Conservation (phyloP, 2,888 invertebrate genomes). For the Athripsodes cinereus region DNA sequence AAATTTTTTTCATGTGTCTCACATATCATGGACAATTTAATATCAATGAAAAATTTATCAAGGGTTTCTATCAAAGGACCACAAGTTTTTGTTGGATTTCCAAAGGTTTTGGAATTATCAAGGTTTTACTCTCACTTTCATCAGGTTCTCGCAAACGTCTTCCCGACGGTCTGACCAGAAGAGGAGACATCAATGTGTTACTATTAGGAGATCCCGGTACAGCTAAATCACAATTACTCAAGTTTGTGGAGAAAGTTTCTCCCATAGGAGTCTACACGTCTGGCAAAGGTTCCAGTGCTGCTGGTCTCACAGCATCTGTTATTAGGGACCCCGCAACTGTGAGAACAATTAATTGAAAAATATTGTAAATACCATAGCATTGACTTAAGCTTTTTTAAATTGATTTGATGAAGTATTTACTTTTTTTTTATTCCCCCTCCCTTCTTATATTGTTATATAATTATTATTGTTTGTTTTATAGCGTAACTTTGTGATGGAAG, state of each 20-base stretch:
- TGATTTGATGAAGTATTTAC: slow-evolving; percentile 9
- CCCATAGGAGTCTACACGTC: slow-evolving; percentile 97
- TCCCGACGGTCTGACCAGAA: slow-evolving; percentile 90
- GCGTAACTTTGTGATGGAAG: slow-evolving; percentile 96
- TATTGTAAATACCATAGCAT: no score
- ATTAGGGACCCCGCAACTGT: slow-evolving; percentile 89
- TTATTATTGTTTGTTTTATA: slow-evolving; percentile 35
- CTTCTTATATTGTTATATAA: slow-evolving; percentile 4
- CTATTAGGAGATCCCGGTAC: slow-evolving; percentile 98
- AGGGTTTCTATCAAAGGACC: no score
- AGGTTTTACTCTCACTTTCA: no score
- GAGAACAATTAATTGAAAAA: slow-evolving; percentile 41
- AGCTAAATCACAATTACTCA: slow-evolving; percentile 96
- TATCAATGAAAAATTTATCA: no score
- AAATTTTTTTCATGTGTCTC: no score
- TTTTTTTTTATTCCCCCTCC: no score
- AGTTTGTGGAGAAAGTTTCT: slow-evolving; percentile 93
- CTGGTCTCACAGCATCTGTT: slow-evolving; percentile 97
- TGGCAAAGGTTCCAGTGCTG: slow-evolving; percentile 99
- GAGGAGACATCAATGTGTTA: slow-evolving; percentile 95
- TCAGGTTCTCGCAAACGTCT: slow-evolving; percentile 73
- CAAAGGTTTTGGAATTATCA: no score
- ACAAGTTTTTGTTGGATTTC: no score
- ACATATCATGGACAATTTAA: no score
- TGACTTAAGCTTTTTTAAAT: slow-evolving; percentile 3